Evolutionary conservation across 2,113 vertebrate species (phyloP).

Genomic region (Castor canadensis): DNA sequence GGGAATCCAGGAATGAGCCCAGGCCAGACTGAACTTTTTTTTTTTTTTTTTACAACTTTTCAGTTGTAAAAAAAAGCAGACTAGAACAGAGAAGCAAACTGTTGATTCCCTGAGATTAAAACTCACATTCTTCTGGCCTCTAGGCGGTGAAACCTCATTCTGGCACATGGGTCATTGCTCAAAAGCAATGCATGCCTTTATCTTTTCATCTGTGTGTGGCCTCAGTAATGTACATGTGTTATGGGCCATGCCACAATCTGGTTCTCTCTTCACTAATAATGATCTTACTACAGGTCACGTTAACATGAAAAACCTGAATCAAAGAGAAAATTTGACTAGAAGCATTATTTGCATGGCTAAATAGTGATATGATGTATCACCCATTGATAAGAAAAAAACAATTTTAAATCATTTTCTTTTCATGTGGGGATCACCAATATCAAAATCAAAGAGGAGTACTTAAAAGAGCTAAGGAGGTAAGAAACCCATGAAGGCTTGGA

Average conservation of each 20-base stretch:
- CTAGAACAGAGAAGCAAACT: slow-evolving; percentile 33
- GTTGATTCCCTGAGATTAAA: neutral
- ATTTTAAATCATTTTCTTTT: slow-evolving; percentile 25
- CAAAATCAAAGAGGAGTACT: neutral
- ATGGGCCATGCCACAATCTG: slow-evolving; percentile 25
- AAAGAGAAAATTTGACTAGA: slow-evolving; percentile 54
- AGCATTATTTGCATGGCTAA: neutral
- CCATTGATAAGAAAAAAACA: slow-evolving; percentile 39
- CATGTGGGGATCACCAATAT: neutral
- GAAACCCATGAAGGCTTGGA: neutral
- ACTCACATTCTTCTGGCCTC: slow-evolving; percentile 12
- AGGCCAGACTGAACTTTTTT: too few relatives aligned
- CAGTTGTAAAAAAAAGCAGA: slow-evolving; percentile 2
- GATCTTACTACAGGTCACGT: slow-evolving; percentile 51
- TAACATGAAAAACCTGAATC: slow-evolving; percentile 42
- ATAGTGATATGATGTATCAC: neutral
- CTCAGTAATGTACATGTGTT: slow-evolving; percentile 25
- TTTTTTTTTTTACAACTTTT: too few relatives aligned
- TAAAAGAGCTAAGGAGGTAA: neutral
- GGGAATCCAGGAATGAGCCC: neutral
- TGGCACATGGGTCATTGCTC: neutral
- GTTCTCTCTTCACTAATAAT: neutral
- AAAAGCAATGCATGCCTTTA: slow-evolving; percentile 51
- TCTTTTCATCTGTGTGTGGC: slow-evolving; percentile 67
- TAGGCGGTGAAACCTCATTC: slow-evolving; percentile 57